Base-by-base conservation (phyloP, 2,888 invertebrate genomes). In the Hirtodrosophila histrioides region DNA sequence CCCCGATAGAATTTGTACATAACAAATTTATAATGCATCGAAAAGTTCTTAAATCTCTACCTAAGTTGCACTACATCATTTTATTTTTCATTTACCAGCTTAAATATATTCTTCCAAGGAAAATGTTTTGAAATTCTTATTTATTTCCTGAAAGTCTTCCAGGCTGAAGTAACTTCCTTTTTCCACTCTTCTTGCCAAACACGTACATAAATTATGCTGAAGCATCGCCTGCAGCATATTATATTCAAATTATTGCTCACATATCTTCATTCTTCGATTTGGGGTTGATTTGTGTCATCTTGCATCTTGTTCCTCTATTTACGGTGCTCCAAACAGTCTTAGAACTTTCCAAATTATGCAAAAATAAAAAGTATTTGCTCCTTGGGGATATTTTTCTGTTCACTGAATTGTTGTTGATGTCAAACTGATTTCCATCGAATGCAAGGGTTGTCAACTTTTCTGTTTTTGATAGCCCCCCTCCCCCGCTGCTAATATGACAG, bases 321-420 rank as follows among this genome's bases (percentile, higher is more conserved):
- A 9, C 11, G 23, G 35, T 39, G 51, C 69, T 48, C 48, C 54
- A 54, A 67, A 63, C 54, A 65, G 62, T 70, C 75, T 71, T 68
- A 51, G 57, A 79, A 86, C 58, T 87, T 81, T 86, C 36, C 43
- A 67, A 85, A 83, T 83, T 83, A 83, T 88, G 86, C 86, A 83
- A 69, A 86, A 73, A 85, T 61, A 62, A 8, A 24, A 64, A 56
- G 69, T 46, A 46, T 48, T 23, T 29, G 41, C 58, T 87, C 88
- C 86, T 82, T 85, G 56, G 88, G 87, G 84, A 86, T 77, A 88
- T 86, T 83, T 79, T 84, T 67, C 88, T 79, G 84, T 88, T 84
- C 84, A 88, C 50, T 88, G 84, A 84, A 71, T 87, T 71, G 84
- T 41, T 64, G 62, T 63, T 71, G 63, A 82, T 87, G 86, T 66